Conservation (phyloP, 2,113 vertebrate species). For the Spizaetus ornatus region DNA sequence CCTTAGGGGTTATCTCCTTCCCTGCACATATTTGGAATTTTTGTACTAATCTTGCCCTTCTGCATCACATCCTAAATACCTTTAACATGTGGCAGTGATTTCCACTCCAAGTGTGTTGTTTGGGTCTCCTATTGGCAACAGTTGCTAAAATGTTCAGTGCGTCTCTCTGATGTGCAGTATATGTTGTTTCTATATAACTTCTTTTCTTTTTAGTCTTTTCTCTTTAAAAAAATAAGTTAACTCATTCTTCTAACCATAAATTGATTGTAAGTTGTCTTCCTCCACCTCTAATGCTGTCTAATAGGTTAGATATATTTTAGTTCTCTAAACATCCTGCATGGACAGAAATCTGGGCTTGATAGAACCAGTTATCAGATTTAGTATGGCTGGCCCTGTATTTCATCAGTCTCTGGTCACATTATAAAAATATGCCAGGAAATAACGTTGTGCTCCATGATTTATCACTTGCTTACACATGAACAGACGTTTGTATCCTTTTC, state of each 20-base stretch:
- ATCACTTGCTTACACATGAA: background rate
- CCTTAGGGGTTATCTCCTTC: slow-evolving; percentile 42
- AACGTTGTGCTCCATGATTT: background rate
- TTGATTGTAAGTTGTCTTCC: background rate
- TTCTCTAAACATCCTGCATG: background rate
- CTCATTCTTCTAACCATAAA: background rate
- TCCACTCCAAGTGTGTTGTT: background rate
- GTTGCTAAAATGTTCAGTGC: background rate
- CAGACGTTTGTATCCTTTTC: slow-evolving; percentile 4
- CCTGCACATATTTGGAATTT: slow-evolving; percentile 27
- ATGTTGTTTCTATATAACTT: background rate
- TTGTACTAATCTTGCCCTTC: slow-evolving; percentile 27
- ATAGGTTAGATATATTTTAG: background rate
- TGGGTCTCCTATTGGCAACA: background rate
- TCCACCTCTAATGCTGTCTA: background rate
- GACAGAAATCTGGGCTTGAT: slow-evolving; percentile 17
- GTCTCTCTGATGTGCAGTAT: background rate
- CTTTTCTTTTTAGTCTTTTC: background rate
- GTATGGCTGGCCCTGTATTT: background rate
- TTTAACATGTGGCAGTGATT: slow-evolving; percentile 58
- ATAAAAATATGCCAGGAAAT: slow-evolving; percentile 31
- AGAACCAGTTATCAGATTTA: slow-evolving; percentile 11
- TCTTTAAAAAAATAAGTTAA: background rate
- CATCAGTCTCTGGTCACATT: slow-evolving; percentile 1
- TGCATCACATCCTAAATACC: slow-evolving; percentile 46